These are phyloP conservation scores for Myzus persicae DNA, from an alignment of 1,140 invertebrate species.

Conservation along the genomic window DNA sequence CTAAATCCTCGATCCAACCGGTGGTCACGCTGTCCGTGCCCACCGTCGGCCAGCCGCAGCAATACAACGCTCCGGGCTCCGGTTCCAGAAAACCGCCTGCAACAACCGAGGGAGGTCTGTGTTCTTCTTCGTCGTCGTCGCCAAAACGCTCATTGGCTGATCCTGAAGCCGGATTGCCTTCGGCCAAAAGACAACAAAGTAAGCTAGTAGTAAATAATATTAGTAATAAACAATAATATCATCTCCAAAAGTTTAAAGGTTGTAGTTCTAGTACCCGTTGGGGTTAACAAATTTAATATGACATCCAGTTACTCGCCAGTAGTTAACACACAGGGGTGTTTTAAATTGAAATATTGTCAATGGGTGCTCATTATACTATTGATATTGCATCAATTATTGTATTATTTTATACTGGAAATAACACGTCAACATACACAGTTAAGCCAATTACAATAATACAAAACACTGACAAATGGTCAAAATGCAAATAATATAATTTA, in stretches of 20 bases:
- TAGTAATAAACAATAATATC: not conserved
- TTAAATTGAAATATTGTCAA: too few species aligned
- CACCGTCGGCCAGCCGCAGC: not conserved
- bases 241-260: not conserved
- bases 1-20: conserved; percentile 64
- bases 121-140: conserved; percentile 53
- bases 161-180: conserved; percentile 68
- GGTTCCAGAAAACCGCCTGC: conserved; percentile 62
- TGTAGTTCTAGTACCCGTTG: not conserved
- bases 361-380: too few species aligned
- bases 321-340: not conserved
- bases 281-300: not conserved
- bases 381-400: not conserved
- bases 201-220: conserved; percentile 64
- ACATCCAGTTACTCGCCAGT: not conserved
- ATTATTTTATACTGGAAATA: too few species aligned
- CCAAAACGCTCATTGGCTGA: conserved; percentile 66
- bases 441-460: not conserved
- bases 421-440: too few species aligned
- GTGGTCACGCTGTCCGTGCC: conserved; percentile 59
- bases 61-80: conserved; percentile 64
- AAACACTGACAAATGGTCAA: not conserved
- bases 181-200: conserved; percentile 78
- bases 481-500: not conserved
- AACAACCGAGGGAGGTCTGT: not conserved